Evolutionary conservation across 2,797 vertebrate genomes (phyloP).

Genomic region (Ambastaia sidthimunki): DNA sequence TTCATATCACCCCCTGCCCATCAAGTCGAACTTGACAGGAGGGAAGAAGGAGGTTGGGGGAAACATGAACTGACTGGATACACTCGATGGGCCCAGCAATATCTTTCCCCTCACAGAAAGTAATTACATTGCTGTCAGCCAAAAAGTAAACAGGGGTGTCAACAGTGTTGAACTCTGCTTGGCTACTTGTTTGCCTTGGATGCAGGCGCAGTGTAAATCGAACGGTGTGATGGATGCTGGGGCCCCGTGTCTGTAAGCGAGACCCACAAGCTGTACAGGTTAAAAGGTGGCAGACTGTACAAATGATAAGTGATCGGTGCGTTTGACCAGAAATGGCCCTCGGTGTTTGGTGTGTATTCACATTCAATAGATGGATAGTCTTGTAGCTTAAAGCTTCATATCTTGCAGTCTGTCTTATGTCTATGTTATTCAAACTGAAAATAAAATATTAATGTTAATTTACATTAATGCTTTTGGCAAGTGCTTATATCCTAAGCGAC

Average conservation of each 20-base stretch:
- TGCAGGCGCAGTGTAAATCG: constrained; percentile 25
- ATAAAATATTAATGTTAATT: background rate
- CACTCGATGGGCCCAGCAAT: constrained; percentile 31
- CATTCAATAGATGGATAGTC: constrained; percentile 5
- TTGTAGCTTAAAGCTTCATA: background rate
- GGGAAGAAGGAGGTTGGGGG: background rate
- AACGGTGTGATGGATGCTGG: constrained; percentile 24
- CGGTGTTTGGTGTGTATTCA: background rate
- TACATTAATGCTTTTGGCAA: too few relatives aligned
- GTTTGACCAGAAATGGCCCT: background rate
- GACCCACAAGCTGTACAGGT: constrained; percentile 35
- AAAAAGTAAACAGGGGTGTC: constrained; percentile 59
- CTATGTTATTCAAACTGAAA: constrained; percentile 1
- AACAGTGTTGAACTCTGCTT: constrained; percentile 38
- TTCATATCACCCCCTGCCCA: constrained; percentile 44
- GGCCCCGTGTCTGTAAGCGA: background rate
- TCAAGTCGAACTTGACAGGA: constrained; percentile 6
- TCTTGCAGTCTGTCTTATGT: background rate
- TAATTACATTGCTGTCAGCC: constrained; percentile 57
- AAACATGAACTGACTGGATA: constrained; percentile 39
- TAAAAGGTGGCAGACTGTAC: background rate
- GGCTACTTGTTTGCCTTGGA: constrained; percentile 43
- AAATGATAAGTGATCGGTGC: background rate
- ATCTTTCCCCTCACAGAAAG: constrained; percentile 55
- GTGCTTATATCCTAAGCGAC: too few relatives aligned